These are phyloP conservation scores for Euleptes europaea DNA, from an alignment of 2,113 vertebrate species.

Conservation along the genomic window DNA sequence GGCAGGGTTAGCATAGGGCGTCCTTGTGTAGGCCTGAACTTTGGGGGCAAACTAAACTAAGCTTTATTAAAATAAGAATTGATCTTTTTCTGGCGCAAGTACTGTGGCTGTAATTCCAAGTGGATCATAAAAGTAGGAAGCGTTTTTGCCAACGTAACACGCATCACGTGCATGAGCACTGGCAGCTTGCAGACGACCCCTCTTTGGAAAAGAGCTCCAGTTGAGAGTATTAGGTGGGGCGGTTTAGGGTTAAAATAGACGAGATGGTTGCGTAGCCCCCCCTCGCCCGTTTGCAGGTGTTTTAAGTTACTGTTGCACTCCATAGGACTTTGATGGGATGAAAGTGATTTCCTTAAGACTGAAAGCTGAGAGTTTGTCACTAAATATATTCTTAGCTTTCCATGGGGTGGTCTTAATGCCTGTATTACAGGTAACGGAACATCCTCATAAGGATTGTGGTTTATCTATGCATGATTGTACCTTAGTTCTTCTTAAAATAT, in stretches of 20 bases:
- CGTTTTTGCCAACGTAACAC: neutral
- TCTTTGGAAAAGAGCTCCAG: neutral
- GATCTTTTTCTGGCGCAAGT: slow-evolving; percentile 49
- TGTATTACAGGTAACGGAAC: slow-evolving; percentile 52
- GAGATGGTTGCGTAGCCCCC: slow-evolving; percentile 13
- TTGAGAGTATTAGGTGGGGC: slow-evolving; percentile 51
- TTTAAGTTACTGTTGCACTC: slow-evolving; percentile 65
- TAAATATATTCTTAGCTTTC: slow-evolving; percentile 56
- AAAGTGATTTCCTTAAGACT: slow-evolving; percentile 40
- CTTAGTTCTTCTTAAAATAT: slow-evolving; percentile 66
- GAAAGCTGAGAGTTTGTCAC: slow-evolving; percentile 62
- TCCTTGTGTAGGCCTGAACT: no score
- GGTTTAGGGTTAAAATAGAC: slow-evolving; percentile 16
- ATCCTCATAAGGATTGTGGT: slow-evolving; percentile 55
- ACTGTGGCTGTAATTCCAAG: slow-evolving; percentile 1
- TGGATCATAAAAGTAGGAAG: slow-evolving; percentile 2
- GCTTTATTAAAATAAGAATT: slow-evolving; percentile 16
- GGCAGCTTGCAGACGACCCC: neutral
- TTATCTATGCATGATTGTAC: slow-evolving; percentile 74
- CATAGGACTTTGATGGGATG: slow-evolving; percentile 58
- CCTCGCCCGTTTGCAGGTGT: slow-evolving; percentile 22
- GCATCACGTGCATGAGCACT: neutral
- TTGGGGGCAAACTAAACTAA: accelerated
- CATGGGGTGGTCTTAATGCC: slow-evolving; percentile 21
- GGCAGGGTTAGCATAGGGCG: no score